These are phyloP conservation scores for Oophaga pumilio DNA, from an alignment of 2,113 vertebrate species.

Conservation along the genomic window DNA sequence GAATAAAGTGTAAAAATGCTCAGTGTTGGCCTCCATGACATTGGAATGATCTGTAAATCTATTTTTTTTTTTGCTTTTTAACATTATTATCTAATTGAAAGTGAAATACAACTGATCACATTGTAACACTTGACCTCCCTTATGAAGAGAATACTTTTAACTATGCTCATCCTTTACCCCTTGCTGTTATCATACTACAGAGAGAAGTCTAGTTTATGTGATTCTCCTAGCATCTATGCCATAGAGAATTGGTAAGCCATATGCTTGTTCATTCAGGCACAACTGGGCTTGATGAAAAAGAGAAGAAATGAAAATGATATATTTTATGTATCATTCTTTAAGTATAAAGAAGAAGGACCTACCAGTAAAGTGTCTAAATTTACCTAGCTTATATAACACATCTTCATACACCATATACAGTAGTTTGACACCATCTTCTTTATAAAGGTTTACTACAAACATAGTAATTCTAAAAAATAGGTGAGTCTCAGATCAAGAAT, in stretches of 20 bases:
- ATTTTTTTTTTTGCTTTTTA: neutral
- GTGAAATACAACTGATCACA: neutral
- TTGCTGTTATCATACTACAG: constrained; percentile 7
- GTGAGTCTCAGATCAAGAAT: no score
- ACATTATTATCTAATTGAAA: neutral
- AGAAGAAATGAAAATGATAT: neutral
- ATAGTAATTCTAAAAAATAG: neutral
- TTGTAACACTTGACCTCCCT: neutral
- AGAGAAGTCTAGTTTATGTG: neutral
- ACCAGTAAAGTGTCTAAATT: neutral
- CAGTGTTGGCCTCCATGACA: neutral
- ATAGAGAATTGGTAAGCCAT: constrained; percentile 4
- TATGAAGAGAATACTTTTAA: neutral
- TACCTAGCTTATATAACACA: neutral
- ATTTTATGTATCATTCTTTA: neutral
- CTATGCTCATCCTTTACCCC: neutral
- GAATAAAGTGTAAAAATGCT: neutral
- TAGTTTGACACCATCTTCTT: neutral
- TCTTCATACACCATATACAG: neutral
- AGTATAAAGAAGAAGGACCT: neutral
- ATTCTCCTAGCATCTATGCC: neutral
- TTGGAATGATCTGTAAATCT: neutral
- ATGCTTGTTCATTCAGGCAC: neutral
- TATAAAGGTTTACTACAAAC: neutral
- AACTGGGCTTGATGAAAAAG: neutral